These are phyloP conservation scores for Philotrypesis tridentata DNA, from an alignment of 1,140 invertebrate species.

Conservation along the genomic window DNA sequence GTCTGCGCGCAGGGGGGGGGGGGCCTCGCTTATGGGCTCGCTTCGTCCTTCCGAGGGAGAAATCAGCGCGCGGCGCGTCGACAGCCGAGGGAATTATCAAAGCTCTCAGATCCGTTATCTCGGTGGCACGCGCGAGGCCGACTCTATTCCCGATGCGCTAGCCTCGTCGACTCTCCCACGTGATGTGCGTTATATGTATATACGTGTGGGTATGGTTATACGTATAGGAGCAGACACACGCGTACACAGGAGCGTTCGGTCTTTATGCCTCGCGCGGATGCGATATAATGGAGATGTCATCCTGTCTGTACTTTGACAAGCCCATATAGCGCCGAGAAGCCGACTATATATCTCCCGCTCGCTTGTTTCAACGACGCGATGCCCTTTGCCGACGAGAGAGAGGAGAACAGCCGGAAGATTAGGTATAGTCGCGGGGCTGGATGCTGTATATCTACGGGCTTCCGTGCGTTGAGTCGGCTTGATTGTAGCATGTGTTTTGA, in stretches of 20 bases:
- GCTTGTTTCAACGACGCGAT: conserved; percentile 11
- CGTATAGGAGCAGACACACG: too few species aligned
- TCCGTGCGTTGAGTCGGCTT: neutral
- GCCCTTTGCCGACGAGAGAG: neutral
- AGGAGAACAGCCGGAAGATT: neutral
- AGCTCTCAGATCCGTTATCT: conserved; percentile 69
- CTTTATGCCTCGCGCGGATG: conserved; percentile 43
- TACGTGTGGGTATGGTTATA: neutral
- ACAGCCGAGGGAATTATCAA: conserved; percentile 67
- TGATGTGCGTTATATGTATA: too few species aligned
- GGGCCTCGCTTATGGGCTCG: neutral
- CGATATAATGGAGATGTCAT: conserved; percentile 74
- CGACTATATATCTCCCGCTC: conserved; percentile 50
- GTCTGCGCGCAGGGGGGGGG: too few species aligned
- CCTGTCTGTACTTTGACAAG: conserved; percentile 71
- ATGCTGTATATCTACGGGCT: neutral
- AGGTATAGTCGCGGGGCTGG: neutral
- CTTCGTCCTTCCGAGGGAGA: neutral
- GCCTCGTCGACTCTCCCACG: conserved; percentile 29
- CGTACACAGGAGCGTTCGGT: too few species aligned
- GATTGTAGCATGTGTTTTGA: neutral
- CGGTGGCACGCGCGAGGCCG: conserved; percentile 63
- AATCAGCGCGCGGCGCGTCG: neutral
- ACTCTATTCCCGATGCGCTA: conserved; percentile 31
- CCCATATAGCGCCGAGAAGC: conserved; percentile 62